phyloP scores from a whole-genome alignment of 2,113 vertebrate genomes.

The Equus przewalskii region DNA sequence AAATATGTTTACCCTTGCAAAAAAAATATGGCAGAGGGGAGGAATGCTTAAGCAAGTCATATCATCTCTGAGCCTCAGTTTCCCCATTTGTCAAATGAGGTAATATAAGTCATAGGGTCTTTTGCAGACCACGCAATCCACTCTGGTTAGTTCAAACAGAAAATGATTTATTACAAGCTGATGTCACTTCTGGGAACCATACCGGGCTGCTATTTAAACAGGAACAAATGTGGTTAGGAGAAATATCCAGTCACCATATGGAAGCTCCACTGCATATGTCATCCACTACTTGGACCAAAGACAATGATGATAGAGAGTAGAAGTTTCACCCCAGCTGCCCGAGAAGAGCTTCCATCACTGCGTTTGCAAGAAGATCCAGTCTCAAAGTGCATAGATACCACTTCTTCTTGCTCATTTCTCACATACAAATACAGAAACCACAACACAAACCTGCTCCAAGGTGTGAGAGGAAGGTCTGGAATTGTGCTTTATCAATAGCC shows the following conservation, averaged over 20 bases:
- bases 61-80: background rate
- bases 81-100: background rate
- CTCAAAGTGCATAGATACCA: background rate
- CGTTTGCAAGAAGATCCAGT: background rate
- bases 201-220: background rate
- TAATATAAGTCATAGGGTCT: background rate
- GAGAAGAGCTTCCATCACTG: background rate
- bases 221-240: background rate
- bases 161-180: background rate
- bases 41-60: background rate
- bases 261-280: background rate
- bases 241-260: accelerated
- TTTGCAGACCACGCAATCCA: background rate
- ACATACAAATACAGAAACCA: background rate
- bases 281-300: too few relatives aligned
- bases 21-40: background rate
- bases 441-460: background rate
- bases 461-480: background rate
- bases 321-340: background rate
- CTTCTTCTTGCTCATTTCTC: background rate
- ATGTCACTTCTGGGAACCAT: background rate
- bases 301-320: background rate
- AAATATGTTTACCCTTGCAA: background rate
- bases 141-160: background rate
- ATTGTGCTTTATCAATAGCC: background rate